Percentiles rank a stretch among this genome's conserved stretches.
These are phyloP conservation scores for Poicephalus meyeri DNA, from an alignment of 2,113 vertebrate species.

Conservation along the genomic window DNA sequence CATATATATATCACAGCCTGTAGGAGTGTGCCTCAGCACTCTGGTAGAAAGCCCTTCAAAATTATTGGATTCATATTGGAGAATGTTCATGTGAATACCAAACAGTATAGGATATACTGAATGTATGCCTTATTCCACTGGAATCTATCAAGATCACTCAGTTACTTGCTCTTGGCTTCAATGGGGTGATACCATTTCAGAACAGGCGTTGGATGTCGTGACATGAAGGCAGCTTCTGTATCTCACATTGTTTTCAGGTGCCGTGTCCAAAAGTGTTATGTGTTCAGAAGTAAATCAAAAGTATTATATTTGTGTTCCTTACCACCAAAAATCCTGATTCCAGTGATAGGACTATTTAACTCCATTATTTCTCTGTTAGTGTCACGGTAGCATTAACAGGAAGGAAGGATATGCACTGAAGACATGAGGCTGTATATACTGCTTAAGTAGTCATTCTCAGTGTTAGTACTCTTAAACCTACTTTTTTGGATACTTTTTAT, in stretches of 20 bases:
- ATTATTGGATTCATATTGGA: neutral
- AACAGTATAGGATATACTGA: rapidly evolving
- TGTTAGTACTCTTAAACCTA: neutral
- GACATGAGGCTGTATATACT: neutral
- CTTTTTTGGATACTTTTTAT: neutral
- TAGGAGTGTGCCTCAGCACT: neutral
- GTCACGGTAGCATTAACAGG: too few species aligned
- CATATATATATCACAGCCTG: neutral
- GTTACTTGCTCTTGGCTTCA: rapidly evolving
- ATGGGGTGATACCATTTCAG: rapidly evolving
- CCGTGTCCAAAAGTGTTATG: neutral
- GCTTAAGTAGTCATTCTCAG: neutral
- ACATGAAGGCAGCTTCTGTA: neutral
- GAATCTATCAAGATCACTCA: too few species aligned
- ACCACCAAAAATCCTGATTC: neutral
- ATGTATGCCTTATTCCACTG: neutral
- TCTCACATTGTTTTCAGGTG: rapidly evolving
- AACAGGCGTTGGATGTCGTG: rapidly evolving
- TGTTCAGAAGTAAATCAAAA: neutral
- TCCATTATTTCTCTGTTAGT: neutral
- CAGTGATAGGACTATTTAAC: neutral
- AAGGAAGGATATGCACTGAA: too few species aligned
- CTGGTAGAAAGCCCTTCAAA: neutral
- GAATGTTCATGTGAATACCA: neutral
- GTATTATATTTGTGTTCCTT: neutral